Conservation (phyloP, 2,888 invertebrate genomes). For the Pimpla rufipes region DNA sequence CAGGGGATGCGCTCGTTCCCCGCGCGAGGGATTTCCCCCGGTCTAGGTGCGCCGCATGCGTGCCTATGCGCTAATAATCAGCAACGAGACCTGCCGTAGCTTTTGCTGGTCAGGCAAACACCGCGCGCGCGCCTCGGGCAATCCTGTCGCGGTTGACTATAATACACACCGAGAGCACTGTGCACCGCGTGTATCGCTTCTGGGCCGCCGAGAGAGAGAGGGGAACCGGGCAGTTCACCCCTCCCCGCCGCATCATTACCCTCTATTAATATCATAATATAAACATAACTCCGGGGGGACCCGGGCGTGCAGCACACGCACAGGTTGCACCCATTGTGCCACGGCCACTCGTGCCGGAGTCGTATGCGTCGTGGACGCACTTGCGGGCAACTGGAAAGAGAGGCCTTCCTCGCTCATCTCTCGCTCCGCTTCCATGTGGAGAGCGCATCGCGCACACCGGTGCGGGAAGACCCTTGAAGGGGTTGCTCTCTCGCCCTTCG, state of each 20-base stretch:
- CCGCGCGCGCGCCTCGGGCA: conserved; percentile 64
- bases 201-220: conserved; percentile 53
- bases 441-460: conserved; percentile 9
- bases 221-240: conserved; percentile 46
- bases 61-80: conserved; percentile 61
- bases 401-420: conserved; percentile 58
- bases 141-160: conserved; percentile 66
- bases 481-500: neutral
- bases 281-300: conserved; percentile 81
- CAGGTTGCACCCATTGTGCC: conserved; percentile 63
- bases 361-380: conserved; percentile 17
- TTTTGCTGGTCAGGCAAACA: conserved; percentile 59
- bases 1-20: conserved; percentile 45
- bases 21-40: conserved; percentile 52
- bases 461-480: conserved; percentile 26
- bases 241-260: conserved; percentile 76
- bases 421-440: conserved; percentile 41
- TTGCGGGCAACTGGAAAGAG: conserved; percentile 62
- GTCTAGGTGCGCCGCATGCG: conserved; percentile 52
- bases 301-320: conserved; percentile 50
- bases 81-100: conserved; percentile 54
- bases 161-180: neutral
- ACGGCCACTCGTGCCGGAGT: conserved; percentile 35
- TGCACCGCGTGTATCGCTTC: conserved; percentile 48
- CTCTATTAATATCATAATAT: conserved; percentile 85